A percentile compares a stretch with the other conserved stretches of the same genome.
Evolutionary conservation across 2,888 invertebrate genomes (phyloP).

Genomic region (Cancer borealis): DNA sequence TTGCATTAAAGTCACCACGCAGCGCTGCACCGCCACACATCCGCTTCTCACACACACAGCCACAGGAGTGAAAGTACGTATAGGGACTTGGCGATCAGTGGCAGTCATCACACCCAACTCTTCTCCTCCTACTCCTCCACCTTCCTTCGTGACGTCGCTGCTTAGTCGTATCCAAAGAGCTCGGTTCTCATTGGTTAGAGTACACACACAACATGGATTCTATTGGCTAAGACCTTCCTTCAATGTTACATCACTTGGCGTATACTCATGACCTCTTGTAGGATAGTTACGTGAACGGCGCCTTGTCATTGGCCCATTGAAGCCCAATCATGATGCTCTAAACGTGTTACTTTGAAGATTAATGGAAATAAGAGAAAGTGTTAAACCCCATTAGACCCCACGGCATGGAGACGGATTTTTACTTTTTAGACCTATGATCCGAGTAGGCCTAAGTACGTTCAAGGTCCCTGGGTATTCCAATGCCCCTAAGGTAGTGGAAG

Average conservation of each 20-base stretch:
- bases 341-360: neutral
- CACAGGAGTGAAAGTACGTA: neutral
- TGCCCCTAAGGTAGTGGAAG: neutral
- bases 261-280: neutral
- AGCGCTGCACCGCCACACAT: neutral
- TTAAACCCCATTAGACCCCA: no score
- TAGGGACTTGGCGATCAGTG: no score
- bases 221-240: neutral
- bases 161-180: neutral
- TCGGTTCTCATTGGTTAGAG: neutral
- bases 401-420: no score
- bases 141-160: neutral
- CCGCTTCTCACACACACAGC: neutral
- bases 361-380: neutral
- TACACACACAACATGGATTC: neutral
- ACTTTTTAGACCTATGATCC: neutral
- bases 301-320: neutral
- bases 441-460: neutral
- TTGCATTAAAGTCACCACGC: neutral
- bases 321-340: neutral
- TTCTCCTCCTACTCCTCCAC: no score
- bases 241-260: neutral
- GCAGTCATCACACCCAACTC: no score
- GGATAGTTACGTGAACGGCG: neutral
- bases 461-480: neutral